phyloP scores from a whole-genome alignment of 1,140 invertebrate genomes.

The Hylyphantes graminicola region DNA sequence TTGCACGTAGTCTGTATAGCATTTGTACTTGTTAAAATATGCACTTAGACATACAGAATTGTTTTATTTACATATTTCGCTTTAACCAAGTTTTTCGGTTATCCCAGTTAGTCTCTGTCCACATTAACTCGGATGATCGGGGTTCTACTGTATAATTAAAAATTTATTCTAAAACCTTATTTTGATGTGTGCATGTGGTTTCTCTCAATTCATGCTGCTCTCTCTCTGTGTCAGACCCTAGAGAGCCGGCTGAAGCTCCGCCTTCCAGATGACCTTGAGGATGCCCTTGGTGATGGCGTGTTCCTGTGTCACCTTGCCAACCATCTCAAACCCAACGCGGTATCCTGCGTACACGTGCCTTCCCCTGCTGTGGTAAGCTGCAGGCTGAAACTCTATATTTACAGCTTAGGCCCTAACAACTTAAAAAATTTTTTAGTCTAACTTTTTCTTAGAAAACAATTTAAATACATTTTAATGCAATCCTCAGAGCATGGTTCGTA shows the following conservation, averaged over 20 bases:
- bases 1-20: too few species aligned
- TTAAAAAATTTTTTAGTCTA: neutral
- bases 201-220: constrained; percentile 22
- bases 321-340: constrained; percentile 86
- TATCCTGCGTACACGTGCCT: constrained; percentile 93
- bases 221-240: constrained; percentile 78
- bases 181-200: neutral
- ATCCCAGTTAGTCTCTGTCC: too few species aligned
- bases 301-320: constrained; percentile 94
- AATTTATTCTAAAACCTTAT: neutral
- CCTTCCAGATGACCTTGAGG: constrained; percentile 83
- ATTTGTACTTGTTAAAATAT: too few species aligned
- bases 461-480: too few species aligned
- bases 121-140: too few species aligned
- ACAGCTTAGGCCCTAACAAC: neutral
- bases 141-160: too few species aligned
- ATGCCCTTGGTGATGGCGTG: constrained; percentile 88
- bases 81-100: too few species aligned
- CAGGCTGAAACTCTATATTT: neutral
- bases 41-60: too few species aligned
- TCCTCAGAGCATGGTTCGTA: too few species aligned
- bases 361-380: constrained; percentile 88
- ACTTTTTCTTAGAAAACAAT: too few species aligned
- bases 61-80: too few species aligned
- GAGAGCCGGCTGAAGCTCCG: constrained; percentile 89